Percentiles rank a stretch among this genome's conserved stretches.
These are phyloP conservation scores for Zosterops pallidus DNA, from an alignment of 2,113 vertebrate species.

Conservation along the genomic window DNA sequence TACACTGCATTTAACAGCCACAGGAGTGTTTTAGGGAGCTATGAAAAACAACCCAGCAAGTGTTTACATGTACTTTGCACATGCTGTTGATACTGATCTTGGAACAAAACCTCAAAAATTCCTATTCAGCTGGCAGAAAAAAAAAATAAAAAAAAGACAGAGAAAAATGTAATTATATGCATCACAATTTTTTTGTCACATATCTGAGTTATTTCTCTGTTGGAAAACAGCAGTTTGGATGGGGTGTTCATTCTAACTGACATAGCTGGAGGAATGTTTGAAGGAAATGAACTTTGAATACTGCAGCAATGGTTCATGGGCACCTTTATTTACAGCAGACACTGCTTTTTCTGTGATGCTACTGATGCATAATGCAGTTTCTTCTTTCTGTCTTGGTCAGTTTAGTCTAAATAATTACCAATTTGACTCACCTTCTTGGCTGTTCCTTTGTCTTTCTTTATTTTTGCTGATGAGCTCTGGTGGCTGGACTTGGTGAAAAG, in stretches of 20 bases:
- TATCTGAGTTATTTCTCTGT: not conserved
- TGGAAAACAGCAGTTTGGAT: not conserved
- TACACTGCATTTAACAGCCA: not conserved
- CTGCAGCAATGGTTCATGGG: not conserved
- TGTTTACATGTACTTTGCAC: not conserved
- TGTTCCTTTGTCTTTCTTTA: constrained; percentile 1
- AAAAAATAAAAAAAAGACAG: not conserved
- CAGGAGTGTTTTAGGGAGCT: not conserved
- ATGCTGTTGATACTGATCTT: not conserved
- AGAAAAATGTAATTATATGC: not conserved
- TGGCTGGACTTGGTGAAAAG: constrained; percentile 29
- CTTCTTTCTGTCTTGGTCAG: not conserved
- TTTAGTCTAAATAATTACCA: constrained; percentile 1
- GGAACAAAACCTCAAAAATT: not conserved
- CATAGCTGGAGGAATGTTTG: not conserved
- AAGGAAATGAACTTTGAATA: not conserved
- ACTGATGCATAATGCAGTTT: not conserved
- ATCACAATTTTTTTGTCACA: not conserved
- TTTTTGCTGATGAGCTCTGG: not conserved
- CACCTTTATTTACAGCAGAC: not conserved
- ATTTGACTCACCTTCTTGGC: not conserved
- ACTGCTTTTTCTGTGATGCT: not conserved
- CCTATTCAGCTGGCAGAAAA: not conserved
- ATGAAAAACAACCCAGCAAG: not conserved
- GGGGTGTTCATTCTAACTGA: not conserved